phyloP scores from a whole-genome alignment of 2,888 invertebrate species.

The Polyommatus iphigenia region DNA sequence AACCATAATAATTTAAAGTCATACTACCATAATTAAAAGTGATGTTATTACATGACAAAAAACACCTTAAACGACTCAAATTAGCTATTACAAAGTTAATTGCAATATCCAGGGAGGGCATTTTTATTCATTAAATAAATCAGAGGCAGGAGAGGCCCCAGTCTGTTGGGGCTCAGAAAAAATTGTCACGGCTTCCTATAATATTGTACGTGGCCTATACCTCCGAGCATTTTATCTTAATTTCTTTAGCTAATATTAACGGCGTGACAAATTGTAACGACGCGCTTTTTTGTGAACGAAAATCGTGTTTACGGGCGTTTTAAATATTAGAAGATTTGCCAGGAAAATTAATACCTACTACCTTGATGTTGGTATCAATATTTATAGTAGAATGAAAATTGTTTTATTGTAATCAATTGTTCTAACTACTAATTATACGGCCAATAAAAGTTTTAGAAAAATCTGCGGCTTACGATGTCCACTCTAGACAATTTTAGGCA shows the following conservation, averaged over 20 bases:
- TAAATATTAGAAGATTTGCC: no score
- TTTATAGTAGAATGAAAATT: no score
- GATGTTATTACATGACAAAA: conserved; percentile 20
- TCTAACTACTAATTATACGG: no score
- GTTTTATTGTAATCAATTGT: no score
- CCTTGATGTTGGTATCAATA: no score
- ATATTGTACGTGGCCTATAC: conserved; percentile 76
- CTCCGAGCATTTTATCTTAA: conserved; percentile 74
- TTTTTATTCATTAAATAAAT: conserved; percentile 81
- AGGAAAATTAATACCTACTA: no score
- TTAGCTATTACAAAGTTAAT: conserved; percentile 57
- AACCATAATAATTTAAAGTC: not conserved
- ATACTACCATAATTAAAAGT: not conserved
- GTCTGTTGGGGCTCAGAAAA: conserved; percentile 66
- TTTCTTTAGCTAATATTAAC: conserved; percentile 54
- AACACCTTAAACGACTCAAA: conserved; percentile 14
- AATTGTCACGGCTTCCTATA: conserved; percentile 76
- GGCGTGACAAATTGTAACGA: conserved; percentile 44
- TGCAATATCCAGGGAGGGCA: conserved; percentile 67
- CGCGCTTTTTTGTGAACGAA: conserved; percentile 32
- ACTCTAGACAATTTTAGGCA: no score
- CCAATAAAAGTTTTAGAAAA: no score
- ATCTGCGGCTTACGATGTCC: no score
- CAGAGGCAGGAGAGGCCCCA: conserved; percentile 56
- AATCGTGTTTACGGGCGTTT: not conserved